These are phyloP conservation scores for Lasiurus borealis DNA, from an alignment of 2,113 vertebrate genomes.

Conservation along the genomic window DNA sequence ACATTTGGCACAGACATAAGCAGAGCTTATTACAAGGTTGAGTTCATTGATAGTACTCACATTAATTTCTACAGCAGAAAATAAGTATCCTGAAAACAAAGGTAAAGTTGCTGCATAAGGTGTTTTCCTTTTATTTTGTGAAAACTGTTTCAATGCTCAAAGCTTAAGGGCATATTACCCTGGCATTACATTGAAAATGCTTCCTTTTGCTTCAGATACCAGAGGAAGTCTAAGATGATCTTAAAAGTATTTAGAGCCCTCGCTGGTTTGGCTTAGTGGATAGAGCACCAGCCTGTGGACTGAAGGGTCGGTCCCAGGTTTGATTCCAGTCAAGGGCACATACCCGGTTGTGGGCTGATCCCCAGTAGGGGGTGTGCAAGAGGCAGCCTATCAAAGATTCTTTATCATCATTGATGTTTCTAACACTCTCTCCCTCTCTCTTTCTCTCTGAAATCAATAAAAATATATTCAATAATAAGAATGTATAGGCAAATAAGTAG, in stretches of 20 bases:
- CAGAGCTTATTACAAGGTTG: constrained; percentile 69
- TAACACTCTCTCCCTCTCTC: too few relatives aligned
- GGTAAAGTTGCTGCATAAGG: constrained; percentile 61
- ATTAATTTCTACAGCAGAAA: constrained; percentile 68
- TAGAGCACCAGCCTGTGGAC: too few relatives aligned
- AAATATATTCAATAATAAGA: neutral
- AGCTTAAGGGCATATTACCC: constrained; percentile 63
- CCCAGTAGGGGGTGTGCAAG: too few relatives aligned
- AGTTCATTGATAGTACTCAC: constrained; percentile 60
- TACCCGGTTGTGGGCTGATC: too few relatives aligned
- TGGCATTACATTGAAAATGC: constrained; percentile 52
- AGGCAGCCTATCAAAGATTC: too few relatives aligned
- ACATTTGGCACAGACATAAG: constrained; percentile 54
- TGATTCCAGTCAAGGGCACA: too few relatives aligned
- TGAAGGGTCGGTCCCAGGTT: too few relatives aligned
- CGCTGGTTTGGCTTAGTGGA: too few relatives aligned
- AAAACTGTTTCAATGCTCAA: constrained; percentile 61
- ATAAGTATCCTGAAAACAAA: constrained; percentile 61
- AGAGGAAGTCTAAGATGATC: neutral
- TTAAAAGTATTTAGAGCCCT: constrained; percentile 41
- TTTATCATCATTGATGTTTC: too few relatives aligned
- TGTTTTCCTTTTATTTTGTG: constrained; percentile 63
- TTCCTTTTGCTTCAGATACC: constrained; percentile 59
- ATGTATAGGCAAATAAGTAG: neutral
- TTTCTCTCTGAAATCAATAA: too few relatives aligned